A percentile compares a stretch with the other conserved stretches of the same genome.
These are phyloP conservation scores for Channa argus DNA, from an alignment of 2,113 vertebrate genomes.

Conservation along the genomic window DNA sequence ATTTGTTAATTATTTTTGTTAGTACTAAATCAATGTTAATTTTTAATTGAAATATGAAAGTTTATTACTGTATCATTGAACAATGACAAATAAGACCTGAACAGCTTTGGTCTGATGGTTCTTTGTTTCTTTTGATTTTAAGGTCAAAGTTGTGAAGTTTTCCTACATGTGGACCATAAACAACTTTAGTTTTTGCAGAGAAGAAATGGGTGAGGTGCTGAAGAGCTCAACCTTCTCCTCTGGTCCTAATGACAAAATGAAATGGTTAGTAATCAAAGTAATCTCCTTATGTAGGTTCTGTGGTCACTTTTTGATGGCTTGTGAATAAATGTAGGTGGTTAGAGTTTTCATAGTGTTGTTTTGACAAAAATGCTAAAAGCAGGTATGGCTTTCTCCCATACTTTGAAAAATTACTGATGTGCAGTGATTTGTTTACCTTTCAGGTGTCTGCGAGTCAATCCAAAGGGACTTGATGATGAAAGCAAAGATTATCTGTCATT, in stretches of 20 bases:
- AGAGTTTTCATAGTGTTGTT: background rate
- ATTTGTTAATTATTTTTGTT: too few relatives aligned
- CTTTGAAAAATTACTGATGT: conserved; percentile 23
- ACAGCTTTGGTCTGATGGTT: background rate
- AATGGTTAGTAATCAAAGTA: conserved; percentile 86
- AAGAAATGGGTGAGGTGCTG: conserved; percentile 99
- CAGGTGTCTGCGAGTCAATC: conserved; percentile 99
- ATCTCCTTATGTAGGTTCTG: too few relatives aligned
- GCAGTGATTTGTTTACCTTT: conserved; percentile 39
- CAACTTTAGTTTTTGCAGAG: conserved; percentile 99
- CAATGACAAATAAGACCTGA: fast-evolving
- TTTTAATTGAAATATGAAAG: background rate
- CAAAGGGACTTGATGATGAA: conserved; percentile 98
- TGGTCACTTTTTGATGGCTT: too few relatives aligned
- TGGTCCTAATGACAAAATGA: conserved; percentile 98
- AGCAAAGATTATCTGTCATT: conserved; percentile 99
- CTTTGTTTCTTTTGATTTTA: conserved; percentile 24
- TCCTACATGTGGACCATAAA: conserved; percentile 99
- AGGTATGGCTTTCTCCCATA: background rate
- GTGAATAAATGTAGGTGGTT: too few relatives aligned
- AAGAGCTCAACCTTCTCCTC: conserved; percentile 99
- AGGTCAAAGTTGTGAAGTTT: conserved; percentile 99
- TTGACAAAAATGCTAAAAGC: conserved; percentile 18
- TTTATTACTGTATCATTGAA: background rate
- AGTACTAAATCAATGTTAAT: background rate